Evolutionary conservation across 2,888 invertebrate genomes (phyloP).

Genomic region (Smittia aterrima): DNA sequence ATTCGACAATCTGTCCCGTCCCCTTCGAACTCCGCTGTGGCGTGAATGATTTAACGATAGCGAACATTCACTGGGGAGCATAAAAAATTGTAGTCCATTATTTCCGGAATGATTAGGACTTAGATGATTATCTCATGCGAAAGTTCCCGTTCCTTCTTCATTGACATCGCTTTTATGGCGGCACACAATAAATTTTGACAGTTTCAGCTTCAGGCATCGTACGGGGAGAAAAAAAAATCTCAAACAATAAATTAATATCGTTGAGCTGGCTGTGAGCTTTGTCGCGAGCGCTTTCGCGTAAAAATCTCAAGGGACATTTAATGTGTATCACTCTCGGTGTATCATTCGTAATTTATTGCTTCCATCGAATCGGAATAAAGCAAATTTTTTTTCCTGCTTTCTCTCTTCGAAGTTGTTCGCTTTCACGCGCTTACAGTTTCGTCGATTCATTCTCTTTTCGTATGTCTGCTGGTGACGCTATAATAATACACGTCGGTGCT

Average conservation of each 20-base stretch:
- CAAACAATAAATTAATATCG: slow-evolving; percentile 28
- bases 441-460: neutral
- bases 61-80: neutral
- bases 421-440: neutral
- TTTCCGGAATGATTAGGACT: slow-evolving; percentile 15
- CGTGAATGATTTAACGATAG: neutral
- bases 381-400: neutral
- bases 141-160: neutral
- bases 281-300: neutral
- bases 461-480: neutral
- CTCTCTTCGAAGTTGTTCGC: neutral
- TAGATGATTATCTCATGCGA: slow-evolving; percentile 33
- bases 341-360: slow-evolving; percentile 34
- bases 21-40: neutral
- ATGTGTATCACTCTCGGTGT: neutral
- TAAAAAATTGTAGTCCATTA: slow-evolving; percentile 21
- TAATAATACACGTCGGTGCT: neutral
- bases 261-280: neutral
- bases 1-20: neutral
- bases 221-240: neutral
- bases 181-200: slow-evolving; percentile 31
- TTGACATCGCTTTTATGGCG: slow-evolving; percentile 9
- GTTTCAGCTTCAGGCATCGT: slow-evolving; percentile 12
- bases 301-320: slow-evolving; percentile 11
- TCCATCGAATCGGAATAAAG: slow-evolving; percentile 18